Evolutionary conservation across 2,888 invertebrate genomes (phyloP).

Genomic region (Heliconius aoede): DNA sequence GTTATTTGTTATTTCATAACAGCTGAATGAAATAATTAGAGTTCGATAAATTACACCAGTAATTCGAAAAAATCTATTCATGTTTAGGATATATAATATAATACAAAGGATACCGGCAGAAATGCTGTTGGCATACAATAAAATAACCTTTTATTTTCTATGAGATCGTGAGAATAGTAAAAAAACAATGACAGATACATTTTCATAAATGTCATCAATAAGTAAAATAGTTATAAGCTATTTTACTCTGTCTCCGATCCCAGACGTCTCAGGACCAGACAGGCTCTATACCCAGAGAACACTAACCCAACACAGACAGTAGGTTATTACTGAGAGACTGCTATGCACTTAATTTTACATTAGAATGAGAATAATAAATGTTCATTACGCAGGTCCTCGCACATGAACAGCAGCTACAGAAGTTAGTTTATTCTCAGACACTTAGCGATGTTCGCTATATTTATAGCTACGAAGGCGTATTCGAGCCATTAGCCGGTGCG

Average conservation of each 20-base stretch:
- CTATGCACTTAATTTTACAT: slow-evolving; percentile 3
- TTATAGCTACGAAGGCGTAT: slow-evolving; percentile 71
- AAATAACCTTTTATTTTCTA: no score
- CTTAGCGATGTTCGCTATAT: slow-evolving; percentile 57
- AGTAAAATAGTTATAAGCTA: no score
- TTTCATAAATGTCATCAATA: no score
- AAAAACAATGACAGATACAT: no score
- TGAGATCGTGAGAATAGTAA: no score
- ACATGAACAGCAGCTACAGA: slow-evolving; percentile 32
- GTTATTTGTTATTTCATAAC: not conserved
- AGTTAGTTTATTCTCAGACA: slow-evolving; percentile 38
- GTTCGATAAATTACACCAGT: no score
- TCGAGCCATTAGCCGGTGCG: slow-evolving; percentile 73
- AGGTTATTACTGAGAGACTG: not conserved
- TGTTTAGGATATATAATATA: no score
- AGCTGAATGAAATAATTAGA: not conserved
- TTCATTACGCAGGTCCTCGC: slow-evolving; percentile 18
- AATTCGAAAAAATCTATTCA: no score
- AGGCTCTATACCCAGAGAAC: not conserved
- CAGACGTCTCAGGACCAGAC: not conserved
- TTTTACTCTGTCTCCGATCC: no score
- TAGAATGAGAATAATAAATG: slow-evolving; percentile 28
- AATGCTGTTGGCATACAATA: no score
- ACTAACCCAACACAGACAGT: not conserved
- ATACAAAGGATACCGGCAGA: no score